Base-by-base conservation (phyloP, 2,797 vertebrate species). In the Echeneis naucrates region DNA sequence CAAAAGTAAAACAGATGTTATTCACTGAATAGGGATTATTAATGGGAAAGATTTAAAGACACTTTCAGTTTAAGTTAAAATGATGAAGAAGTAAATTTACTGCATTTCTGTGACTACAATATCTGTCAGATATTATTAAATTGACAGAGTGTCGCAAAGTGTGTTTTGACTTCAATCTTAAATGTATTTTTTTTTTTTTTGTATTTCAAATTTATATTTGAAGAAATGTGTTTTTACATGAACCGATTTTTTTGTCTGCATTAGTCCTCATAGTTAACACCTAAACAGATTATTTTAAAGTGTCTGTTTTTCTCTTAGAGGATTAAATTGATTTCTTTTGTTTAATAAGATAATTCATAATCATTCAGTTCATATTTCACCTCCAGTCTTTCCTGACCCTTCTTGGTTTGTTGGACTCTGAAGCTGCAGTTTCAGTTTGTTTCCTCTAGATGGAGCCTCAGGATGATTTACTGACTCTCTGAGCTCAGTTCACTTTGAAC, bases 371-470 rank as follows among this genome's bases (percentile, higher is more conserved):
- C 40, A 19, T 11, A 47, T 5, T 40, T 4, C n/a, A n/a, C n/a
- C n/a, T n/a, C n/a, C n/a, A n/a, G n/a, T n/a, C n/a, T n/a, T n/a
- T n/a, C n/a, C n/a, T n/a, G n/a, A n/a, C n/a, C n/a, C n/a, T n/a
- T n/a, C n/a, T n/a, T n/a, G n/a, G n/a, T n/a, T n/a, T n/a, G n/a
- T n/a, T n/a, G n/a, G n/a, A 32, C 47, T 17, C 51, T 10, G 56
- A 5, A n/a, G n/a, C n/a, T 75, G 87, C 14, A 85, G 82, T 75
- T 50, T 7, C n/a, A 0, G 23, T 1, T 2, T 0, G 2, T 17
- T 0, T 51, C 23, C 91, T 89, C 80, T 85, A 89, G 91, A 79
- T 88, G 91, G 90, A 56, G 88, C 83, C 68, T 85, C 75, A 79
- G 81, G 64, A 86, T 82, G 52, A 51, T 23, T 77, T 79, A 61